These are phyloP conservation scores for Xiphophorus maculatus DNA, from an alignment of 2,113 vertebrate genomes.

Conservation along the genomic window DNA sequence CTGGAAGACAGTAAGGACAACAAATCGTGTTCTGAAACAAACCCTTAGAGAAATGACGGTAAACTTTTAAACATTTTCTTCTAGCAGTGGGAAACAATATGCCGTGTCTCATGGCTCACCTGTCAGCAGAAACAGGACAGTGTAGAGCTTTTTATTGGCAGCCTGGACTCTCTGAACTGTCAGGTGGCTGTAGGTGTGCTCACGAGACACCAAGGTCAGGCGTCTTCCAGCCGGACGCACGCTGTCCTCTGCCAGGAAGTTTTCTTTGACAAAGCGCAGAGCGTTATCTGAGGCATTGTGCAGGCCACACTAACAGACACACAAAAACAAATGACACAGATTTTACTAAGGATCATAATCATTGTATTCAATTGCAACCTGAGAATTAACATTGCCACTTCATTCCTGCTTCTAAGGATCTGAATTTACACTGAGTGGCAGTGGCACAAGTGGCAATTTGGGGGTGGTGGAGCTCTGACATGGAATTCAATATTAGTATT, in stretches of 20 bases:
- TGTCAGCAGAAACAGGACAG: conserved; percentile 79
- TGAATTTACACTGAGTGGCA: too few relatives aligned
- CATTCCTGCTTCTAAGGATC: too few relatives aligned
- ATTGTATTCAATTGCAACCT: neutral
- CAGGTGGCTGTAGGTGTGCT: conserved; percentile 75
- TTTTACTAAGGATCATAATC: neutral
- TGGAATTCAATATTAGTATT: too few relatives aligned
- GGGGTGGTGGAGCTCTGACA: too few relatives aligned
- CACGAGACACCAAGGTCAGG: conserved; percentile 70
- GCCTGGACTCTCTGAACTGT: conserved; percentile 70
- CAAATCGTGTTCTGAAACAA: too few relatives aligned
- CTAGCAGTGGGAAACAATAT: too few relatives aligned
- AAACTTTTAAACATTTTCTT: too few relatives aligned
- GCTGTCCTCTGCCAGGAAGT: conserved; percentile 78
- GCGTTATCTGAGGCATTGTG: conserved; percentile 79
- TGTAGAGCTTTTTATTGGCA: conserved; percentile 63
- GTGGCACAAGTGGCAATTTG: too few relatives aligned
- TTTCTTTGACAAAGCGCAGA: conserved; percentile 82
- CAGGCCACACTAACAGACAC: conserved; percentile 73
- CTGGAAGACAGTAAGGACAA: conserved; percentile 50
- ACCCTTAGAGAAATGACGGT: too few relatives aligned
- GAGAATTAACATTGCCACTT: too few relatives aligned
- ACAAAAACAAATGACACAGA: neutral
- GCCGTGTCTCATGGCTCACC: conserved; percentile 50
- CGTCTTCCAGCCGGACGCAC: conserved; percentile 56